A percentile compares a stretch with the other conserved stretches of the same genome.
These are phyloP conservation scores for Myzus persicae DNA, from an alignment of 1,140 invertebrate species.

Conservation along the genomic window DNA sequence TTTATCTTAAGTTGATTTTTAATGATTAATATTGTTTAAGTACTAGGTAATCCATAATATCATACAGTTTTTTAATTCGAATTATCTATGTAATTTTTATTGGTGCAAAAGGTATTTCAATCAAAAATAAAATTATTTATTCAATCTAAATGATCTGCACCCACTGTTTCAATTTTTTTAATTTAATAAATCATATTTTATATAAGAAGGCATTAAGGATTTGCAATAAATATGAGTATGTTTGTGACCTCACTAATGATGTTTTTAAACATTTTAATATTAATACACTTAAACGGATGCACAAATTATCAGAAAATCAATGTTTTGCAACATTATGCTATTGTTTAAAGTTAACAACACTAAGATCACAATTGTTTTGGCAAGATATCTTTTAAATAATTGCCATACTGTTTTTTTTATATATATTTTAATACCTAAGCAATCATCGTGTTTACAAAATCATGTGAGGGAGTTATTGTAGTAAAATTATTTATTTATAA, in stretches of 20 bases:
- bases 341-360: not conserved
- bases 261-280: not conserved
- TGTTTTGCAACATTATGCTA: not conserved
- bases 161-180: not conserved
- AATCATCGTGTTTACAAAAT: not conserved
- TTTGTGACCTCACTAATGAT: not conserved
- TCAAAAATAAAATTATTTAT: not conserved
- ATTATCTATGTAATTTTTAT: not conserved
- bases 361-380: not conserved
- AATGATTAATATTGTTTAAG: not conserved
- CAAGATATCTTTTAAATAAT: not conserved
- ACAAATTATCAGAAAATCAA: not conserved
- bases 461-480: not conserved
- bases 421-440: not conserved
- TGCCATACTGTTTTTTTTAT: not conserved
- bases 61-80: not conserved
- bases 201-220: not conserved
- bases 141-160: not conserved
- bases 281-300: not conserved
- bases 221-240: not conserved
- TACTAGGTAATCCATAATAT: not conserved
- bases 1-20: not conserved
- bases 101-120: not conserved
- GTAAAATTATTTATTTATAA: conserved; percentile 1
- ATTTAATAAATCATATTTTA: not conserved